Conservation (phyloP, 2,888 invertebrate species). For the Ethmia dodecea region DNA sequence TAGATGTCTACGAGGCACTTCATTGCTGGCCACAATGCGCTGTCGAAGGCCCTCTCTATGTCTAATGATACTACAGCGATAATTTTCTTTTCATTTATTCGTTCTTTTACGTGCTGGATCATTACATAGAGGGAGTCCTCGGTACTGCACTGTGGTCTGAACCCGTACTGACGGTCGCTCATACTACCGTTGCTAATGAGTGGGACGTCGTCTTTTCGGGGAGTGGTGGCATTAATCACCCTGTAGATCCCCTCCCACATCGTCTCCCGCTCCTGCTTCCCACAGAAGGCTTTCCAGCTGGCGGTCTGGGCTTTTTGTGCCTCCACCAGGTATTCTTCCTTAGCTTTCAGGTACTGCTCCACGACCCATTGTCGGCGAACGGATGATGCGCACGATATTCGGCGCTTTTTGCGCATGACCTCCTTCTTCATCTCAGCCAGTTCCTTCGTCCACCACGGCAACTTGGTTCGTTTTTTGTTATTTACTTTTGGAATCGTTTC, state of each 20-base stretch:
- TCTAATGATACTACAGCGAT: too few species aligned
- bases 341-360: neutral
- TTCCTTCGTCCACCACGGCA: conserved; percentile 9
- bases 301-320: neutral
- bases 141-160: too few species aligned
- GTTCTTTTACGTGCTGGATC: too few species aligned
- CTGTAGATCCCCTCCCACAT: conserved; percentile 15
- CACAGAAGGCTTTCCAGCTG: conserved; percentile 15
- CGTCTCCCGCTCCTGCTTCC: conserved; percentile 4
- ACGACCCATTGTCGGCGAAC: neutral
- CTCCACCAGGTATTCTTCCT: conserved; percentile 2
- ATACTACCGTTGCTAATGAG: too few species aligned
- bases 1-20: too few species aligned
- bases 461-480: neutral
- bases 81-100: too few species aligned
- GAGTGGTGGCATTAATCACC: too few species aligned
- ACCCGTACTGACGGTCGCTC: too few species aligned
- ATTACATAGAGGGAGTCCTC: too few species aligned
- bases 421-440: conserved; percentile 8
- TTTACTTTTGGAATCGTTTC: neutral
- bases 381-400: conserved; percentile 2
- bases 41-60: too few species aligned
- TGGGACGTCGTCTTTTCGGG: too few species aligned
- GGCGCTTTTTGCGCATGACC: conserved; percentile 1
- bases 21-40: too few species aligned